Evolutionary conservation across 2,113 vertebrate genomes (phyloP).

Genomic region (Tragelaphus strepsiceros): DNA sequence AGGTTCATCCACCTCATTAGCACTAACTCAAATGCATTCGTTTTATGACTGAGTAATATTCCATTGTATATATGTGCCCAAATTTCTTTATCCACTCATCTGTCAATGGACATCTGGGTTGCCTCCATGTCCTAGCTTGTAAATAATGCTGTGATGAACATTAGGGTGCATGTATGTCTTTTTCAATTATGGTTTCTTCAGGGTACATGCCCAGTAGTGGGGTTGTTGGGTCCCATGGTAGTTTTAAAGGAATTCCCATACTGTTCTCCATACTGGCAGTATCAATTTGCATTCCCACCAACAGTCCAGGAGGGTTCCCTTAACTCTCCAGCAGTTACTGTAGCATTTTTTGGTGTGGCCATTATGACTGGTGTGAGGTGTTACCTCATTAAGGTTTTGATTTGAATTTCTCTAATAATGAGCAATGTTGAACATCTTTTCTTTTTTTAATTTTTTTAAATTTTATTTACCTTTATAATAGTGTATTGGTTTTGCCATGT

Average conservation of each 20-base stretch:
- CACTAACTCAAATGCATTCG: background rate
- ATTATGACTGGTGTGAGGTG: background rate
- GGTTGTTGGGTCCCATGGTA: background rate
- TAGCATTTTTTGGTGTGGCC: background rate
- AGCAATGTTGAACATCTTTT: background rate
- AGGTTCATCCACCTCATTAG: background rate
- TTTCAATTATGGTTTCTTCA: background rate
- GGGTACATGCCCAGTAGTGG: background rate
- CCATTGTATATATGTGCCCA: background rate
- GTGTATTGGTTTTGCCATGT: too few species aligned
- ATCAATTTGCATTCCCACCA: background rate
- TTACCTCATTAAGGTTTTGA: background rate
- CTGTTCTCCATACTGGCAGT: background rate
- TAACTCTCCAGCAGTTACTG: background rate
- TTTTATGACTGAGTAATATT: background rate
- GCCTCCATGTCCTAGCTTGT: background rate
- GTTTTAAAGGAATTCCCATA: background rate
- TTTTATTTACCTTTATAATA: too few species aligned
- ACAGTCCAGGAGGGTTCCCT: background rate
- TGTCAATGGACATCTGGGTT: background rate
- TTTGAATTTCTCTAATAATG: background rate
- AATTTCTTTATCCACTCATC: background rate
- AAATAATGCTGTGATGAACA: background rate
- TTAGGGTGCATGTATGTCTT: background rate
- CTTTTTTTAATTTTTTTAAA: background rate